Percentiles rank a stretch among this genome's conserved stretches.
Evolutionary conservation across 2,888 invertebrate genomes (phyloP).

Genomic region (Parelbella ahira): DNA sequence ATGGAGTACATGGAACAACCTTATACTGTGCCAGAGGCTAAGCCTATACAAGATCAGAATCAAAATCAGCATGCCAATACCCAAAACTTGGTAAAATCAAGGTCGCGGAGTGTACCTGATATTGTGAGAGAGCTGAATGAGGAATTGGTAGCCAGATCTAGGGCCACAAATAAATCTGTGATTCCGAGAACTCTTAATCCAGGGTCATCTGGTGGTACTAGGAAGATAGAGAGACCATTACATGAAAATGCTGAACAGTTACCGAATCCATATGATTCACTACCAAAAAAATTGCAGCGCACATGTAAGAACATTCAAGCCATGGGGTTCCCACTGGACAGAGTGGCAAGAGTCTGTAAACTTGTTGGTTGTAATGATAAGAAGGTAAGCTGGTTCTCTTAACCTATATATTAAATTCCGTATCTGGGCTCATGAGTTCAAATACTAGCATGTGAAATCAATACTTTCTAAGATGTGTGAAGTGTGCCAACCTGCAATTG

Average conservation of each 20-base stretch:
- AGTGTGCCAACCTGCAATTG: no score
- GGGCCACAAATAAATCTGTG: constrained; percentile 70
- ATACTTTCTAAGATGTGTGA: no score
- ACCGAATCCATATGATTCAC: constrained; percentile 62
- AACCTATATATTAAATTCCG: not conserved
- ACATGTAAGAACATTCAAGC: constrained; percentile 87
- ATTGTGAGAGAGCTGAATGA: constrained; percentile 87
- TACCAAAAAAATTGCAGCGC: constrained; percentile 79
- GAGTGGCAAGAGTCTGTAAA: constrained; percentile 90
- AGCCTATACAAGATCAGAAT: constrained; percentile 36
- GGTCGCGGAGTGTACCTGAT: constrained; percentile 85
- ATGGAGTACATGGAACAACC: constrained; percentile 41
- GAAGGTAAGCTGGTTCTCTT: constrained; percentile 79
- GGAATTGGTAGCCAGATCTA: constrained; percentile 78
- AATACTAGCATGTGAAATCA: no score
- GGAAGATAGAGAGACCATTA: constrained; percentile 46
- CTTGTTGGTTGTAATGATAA: constrained; percentile 90
- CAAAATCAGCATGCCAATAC: constrained; percentile 34
- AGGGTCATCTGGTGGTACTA: constrained; percentile 42
- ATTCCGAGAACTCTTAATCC: constrained; percentile 67
- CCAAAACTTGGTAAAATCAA: constrained; percentile 56
- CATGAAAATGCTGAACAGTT: constrained; percentile 52
- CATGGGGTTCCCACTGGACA: constrained; percentile 93
- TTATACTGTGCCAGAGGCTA: constrained; percentile 32
- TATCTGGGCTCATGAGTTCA: not conserved